These are phyloP conservation scores for Paguma larvata DNA, from an alignment of 2,797 vertebrate genomes.

Conservation along the genomic window DNA sequence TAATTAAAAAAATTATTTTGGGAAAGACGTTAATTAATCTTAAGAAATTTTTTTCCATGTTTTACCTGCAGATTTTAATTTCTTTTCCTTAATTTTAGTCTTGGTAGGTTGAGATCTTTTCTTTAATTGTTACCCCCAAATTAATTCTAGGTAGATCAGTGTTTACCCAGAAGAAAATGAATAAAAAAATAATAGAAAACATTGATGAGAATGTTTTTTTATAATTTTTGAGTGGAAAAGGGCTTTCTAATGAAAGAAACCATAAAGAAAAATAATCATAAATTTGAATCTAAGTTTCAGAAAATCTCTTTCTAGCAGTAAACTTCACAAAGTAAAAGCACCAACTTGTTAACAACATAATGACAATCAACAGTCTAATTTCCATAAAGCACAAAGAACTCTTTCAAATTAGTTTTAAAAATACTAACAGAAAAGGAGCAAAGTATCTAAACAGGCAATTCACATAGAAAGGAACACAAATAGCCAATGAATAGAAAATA, in stretches of 20 bases:
- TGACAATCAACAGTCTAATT: neutral
- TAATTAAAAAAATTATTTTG: neutral
- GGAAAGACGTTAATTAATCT: neutral
- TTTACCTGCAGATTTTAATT: slow-evolving; percentile 7
- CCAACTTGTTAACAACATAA: slow-evolving; percentile 46
- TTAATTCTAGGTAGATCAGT: slow-evolving; percentile 30
- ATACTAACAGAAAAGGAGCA: slow-evolving; percentile 1
- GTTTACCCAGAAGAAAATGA: neutral
- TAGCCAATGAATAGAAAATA: neutral
- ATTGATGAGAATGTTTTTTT: neutral
- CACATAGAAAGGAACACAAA: neutral
- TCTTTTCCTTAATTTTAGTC: slow-evolving; percentile 34
- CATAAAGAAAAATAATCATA: neutral
- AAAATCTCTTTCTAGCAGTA: neutral
- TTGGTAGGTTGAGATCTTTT: neutral
- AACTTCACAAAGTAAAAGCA: neutral
- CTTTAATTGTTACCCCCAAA: neutral
- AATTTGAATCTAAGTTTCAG: slow-evolving; percentile 22
- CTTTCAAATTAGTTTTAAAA: slow-evolving; percentile 43
- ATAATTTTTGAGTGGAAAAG: neutral
- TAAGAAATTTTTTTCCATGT: neutral
- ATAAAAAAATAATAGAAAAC: neutral
- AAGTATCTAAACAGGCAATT: neutral
- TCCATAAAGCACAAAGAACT: neutral
- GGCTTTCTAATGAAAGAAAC: neutral